Base-by-base conservation (phyloP, 23 tunicate species). In the Ciona savignyi region DNA sequence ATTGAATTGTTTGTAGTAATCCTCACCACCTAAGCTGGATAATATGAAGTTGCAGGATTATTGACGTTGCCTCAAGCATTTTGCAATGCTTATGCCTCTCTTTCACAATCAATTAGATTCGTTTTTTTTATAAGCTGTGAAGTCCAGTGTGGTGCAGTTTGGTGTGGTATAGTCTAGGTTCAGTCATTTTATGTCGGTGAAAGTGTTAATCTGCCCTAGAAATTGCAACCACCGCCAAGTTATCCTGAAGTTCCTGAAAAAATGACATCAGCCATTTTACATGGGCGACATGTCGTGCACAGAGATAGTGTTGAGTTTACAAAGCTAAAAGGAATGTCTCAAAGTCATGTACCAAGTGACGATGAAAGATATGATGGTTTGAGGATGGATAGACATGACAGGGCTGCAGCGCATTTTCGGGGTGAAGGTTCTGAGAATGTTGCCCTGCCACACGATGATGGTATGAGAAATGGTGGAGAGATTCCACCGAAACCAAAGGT, bases 251-350 rank as follows among this genome's bases (percentile, higher is more conserved):
- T 42, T 42, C 56, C 56, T 9, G 56, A 42, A 42, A 63, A 63
- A 23, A 63, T 63, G 67, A 6, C 15, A 25, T 25, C 15, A 4
- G 22, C 15, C 22, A 25, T 11, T 11, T 63, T 63, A 25, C 67
- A 65, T 4, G 72, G 68, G 23, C 15, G 71, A 6, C 76, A 30
- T 29, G 75, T 86, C 69, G 51, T 35, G n/a, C 86, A 76, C 49
- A 70, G 73, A 84, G 95, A 87, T 75, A 87, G 95, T 61, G 42
- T 87, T 51, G 95, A 87, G 35, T 81, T 60, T 51, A 76, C 75
- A 70, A 81, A 81, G 65, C 30, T 78, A 11, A 63, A 25, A 63
- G 28, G 67, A 15, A 15, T 42, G 56, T 42, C 56, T 15, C 56
- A 9, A 42, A 42, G 11, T 15, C 56, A 11, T 9, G 23, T 9